phyloP scores from a whole-genome alignment of 2,888 invertebrate species.

The Stramonita haemastoma region DNA sequence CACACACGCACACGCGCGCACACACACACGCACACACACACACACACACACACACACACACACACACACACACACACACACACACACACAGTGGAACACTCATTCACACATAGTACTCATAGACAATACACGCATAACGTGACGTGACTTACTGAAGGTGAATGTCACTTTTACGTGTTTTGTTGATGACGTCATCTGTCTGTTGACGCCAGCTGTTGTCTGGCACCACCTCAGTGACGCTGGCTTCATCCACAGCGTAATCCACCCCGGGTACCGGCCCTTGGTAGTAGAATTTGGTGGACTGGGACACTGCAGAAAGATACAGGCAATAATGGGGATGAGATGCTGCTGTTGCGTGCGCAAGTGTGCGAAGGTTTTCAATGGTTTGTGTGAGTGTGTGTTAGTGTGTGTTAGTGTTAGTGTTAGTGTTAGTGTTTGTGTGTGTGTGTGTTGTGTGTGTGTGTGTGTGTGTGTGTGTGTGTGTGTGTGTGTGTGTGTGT shows the following conservation, averaged over 20 bases:
- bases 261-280: constrained; percentile 39
- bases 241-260: constrained; percentile 35
- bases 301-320: constrained; percentile 24
- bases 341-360: no score
- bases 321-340: not conserved
- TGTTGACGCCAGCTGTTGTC: constrained; percentile 35
- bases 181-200: constrained; percentile 44
- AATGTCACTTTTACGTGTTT: constrained; percentile 41
- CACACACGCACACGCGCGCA: not conserved
- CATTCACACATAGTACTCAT: no score
- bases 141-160: constrained; percentile 41
- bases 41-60: constrained; percentile 8
- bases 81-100: not conserved
- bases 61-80: constrained; percentile 14
- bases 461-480: no score
- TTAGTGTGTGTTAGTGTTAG: no score
- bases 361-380: no score
- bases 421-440: no score
- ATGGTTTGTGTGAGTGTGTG: no score
- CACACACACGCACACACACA: not conserved
- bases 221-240: constrained; percentile 21
- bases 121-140: not conserved
- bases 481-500: no score
- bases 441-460: no score
- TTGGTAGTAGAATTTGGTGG: constrained; percentile 36